A percentile compares a stretch with the other conserved stretches of the same genome.
These are phyloP conservation scores for Cavia porcellus DNA, from an alignment of 2,113 vertebrate species.

Conservation along the genomic window DNA sequence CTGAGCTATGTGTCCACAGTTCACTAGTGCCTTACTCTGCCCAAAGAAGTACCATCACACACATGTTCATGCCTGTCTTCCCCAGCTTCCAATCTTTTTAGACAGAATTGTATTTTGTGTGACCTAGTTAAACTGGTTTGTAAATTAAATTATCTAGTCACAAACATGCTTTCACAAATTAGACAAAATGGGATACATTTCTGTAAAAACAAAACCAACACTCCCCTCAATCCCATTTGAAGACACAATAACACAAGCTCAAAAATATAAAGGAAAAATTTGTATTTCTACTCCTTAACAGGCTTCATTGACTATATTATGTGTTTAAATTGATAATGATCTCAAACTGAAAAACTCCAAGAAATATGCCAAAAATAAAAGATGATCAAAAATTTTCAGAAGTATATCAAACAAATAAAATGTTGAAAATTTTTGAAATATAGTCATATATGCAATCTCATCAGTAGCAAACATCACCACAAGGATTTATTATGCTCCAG, in stretches of 20 bases:
- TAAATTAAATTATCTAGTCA: neutral
- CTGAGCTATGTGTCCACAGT: neutral
- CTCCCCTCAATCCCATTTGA: neutral
- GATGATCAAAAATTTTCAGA: neutral
- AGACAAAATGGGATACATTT: neutral
- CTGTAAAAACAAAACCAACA: neutral
- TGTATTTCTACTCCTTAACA: neutral
- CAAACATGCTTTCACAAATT: neutral
- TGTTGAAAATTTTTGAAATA: neutral
- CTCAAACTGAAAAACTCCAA: neutral
- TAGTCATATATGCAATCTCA: neutral
- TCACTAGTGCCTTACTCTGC: too few species aligned
- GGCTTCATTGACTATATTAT: neutral
- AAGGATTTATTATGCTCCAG: neutral
- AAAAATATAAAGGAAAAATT: neutral
- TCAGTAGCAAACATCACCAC: neutral
- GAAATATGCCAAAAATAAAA: constrained; percentile 3
- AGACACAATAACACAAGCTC: neutral
- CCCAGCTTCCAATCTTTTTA: neutral
- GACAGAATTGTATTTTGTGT: neutral
- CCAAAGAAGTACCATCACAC: neutral
- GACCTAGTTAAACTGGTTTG: neutral
- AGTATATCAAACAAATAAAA: neutral
- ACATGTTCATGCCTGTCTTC: too few species aligned
- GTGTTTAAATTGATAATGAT: neutral